These are phyloP conservation scores for Phaenicophaeus curvirostris DNA, from an alignment of 2,797 vertebrate species.

Conservation along the genomic window DNA sequence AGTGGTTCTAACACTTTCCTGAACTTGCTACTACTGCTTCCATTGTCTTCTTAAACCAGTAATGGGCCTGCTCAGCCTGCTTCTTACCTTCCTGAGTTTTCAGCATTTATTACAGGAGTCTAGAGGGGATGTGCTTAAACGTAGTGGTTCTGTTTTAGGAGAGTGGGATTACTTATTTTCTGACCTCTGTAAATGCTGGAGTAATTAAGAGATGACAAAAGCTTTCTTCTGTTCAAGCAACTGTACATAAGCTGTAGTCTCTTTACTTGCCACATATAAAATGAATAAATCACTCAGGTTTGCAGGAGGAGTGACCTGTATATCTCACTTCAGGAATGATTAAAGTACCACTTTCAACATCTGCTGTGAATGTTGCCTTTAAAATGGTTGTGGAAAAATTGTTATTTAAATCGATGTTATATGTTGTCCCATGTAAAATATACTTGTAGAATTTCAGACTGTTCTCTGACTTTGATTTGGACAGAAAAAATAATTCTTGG, in stretches of 20 bases:
- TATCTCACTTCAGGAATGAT: neutral
- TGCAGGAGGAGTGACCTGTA: neutral
- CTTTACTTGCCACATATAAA: neutral
- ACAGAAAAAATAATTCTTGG: neutral
- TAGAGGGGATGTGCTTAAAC: neutral
- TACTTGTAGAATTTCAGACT: neutral
- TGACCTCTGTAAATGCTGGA: neutral
- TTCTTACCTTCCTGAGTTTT: neutral
- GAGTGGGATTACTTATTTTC: neutral
- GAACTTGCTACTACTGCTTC: neutral
- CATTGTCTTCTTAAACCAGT: neutral
- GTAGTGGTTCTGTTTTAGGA: neutral
- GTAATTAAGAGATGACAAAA: neutral
- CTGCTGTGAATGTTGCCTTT: neutral
- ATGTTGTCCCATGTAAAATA: neutral
- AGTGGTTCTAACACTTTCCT: neutral
- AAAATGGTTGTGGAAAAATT: neutral
- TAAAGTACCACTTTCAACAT: neutral
- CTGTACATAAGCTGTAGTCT: neutral
- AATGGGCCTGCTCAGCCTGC: neutral
- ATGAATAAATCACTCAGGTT: neutral
- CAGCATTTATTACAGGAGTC: neutral
- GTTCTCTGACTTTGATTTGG: neutral
- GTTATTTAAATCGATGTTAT: neutral
- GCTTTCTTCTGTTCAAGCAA: neutral